These are phyloP conservation scores for Cyclophora albipunctata DNA, from an alignment of 2,888 invertebrate species.

Conservation along the genomic window DNA sequence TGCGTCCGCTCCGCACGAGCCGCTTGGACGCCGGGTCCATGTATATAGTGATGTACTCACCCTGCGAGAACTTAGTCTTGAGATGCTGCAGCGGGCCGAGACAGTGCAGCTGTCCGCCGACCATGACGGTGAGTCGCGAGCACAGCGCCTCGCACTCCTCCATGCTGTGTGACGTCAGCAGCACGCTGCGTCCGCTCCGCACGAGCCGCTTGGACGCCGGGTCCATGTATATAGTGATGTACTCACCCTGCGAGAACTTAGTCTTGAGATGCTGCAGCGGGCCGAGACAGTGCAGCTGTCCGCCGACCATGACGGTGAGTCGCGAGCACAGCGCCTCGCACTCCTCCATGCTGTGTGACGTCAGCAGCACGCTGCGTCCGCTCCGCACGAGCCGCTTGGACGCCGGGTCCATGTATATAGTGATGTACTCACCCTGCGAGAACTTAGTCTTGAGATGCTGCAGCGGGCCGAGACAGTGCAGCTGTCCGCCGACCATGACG, in stretches of 20 bases:
- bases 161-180: constrained; percentile 68
- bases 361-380: constrained; percentile 80
- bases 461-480: constrained; percentile 77
- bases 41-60: constrained; percentile 73
- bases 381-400: constrained; percentile 50
- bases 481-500: constrained; percentile 80
- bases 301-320: constrained; percentile 83
- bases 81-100: constrained; percentile 76
- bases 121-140: constrained; percentile 81
- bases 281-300: constrained; percentile 79
- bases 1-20: background rate
- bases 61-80: constrained; percentile 50
- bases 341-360: constrained; percentile 78
- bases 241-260: constrained; percentile 73
- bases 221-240: constrained; percentile 15
- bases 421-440: constrained; percentile 74
- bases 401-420: background rate
- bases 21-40: background rate
- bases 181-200: constrained; percentile 78
- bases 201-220: constrained; percentile 27
- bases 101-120: constrained; percentile 77
- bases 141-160: constrained; percentile 83
- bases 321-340: constrained; percentile 85
- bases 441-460: constrained; percentile 45
- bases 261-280: constrained; percentile 74